Base-by-base conservation (phyloP, 2,888 invertebrate genomes). In the Parnassius smintheus region DNA sequence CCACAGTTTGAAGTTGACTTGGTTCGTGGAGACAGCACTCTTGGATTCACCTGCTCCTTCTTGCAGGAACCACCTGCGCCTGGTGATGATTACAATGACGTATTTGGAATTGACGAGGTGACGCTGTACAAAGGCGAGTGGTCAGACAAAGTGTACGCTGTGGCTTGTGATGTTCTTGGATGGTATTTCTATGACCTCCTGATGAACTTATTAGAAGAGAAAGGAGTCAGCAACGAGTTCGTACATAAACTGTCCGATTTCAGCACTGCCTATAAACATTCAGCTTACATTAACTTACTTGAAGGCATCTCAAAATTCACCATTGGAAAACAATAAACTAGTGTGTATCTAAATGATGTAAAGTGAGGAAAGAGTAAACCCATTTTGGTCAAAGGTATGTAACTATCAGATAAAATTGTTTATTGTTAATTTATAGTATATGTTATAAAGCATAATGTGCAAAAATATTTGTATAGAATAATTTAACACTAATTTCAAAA, bases 151-250 rank as follows among this genome's bases (percentile, higher is more conserved):
- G 94, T 96, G 11, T 97, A 98, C 75, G 95, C 97, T 3, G 98
- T 98, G 9, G 96, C 97, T 64, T 98, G 98, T 55, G 98, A 98
- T 81, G 97, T 98, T 65, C 94, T 99, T 61, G 99, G n/a, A n/a
- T 92, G 98, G 97, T 97, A 98, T 78, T 90, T 99, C 60, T 99
- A 99, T 80, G 98, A 99, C 83, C 93, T 98, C 55, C 91, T 99
- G 70, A 96, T 99, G 95, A 98, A 98, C 80, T 93, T 98, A 71
- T 92, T 99, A 64, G 99, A 99, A 85, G 99, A 99, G 82, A 97
- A 99, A 74, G 99, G 99, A 46, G 92, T 99, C 66, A 96, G 96
- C 77, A 98, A 98, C 77, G 97, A 98, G 68, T 99, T 99, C 86
- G 96, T 95, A 0, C 96, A 97, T 74, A 96, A 98, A 80, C 81